Evolutionary conservation across 2,797 vertebrate genomes (phyloP).

Genomic region (Pangasius macronema): DNA sequence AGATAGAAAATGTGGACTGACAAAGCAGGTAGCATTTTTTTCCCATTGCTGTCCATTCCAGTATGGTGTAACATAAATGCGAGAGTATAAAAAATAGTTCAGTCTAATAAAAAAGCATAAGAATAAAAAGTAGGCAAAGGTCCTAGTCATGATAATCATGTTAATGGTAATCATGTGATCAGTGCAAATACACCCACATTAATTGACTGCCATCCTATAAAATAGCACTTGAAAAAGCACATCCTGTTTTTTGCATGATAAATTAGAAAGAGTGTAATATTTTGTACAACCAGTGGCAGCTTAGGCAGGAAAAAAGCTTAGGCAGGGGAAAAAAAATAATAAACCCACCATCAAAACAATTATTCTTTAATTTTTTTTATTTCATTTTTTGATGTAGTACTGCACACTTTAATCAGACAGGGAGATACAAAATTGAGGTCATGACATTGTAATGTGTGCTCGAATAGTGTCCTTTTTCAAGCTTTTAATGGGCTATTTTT

Average conservation of each 20-base stretch:
- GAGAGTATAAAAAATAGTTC: neutral
- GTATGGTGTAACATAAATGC: neutral
- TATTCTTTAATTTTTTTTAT: neutral
- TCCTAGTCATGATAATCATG: neutral
- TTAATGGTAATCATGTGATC: neutral
- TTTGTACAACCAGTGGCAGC: neutral
- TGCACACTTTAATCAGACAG: neutral
- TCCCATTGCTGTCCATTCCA: neutral
- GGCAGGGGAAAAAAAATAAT: neutral
- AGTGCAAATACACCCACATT: neutral
- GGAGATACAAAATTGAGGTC: slow-evolving; percentile 8
- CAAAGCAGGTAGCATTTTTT: neutral
- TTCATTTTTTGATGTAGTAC: neutral
- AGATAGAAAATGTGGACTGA: neutral
- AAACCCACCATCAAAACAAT: neutral
- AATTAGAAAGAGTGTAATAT: neutral
- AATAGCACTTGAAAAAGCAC: neutral
- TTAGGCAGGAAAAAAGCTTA: neutral
- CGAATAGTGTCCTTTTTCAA: neutral
- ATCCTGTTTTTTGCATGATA: neutral
- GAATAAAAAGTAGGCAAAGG: neutral
- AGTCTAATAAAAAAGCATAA: neutral
- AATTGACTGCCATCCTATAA: neutral
- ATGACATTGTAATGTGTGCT: neutral
- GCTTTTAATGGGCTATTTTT: neutral